Percentiles rank a stretch among this genome's conserved stretches.
phyloP scores from a whole-genome alignment of 2,888 invertebrate genomes.

The Trachelus stipa region DNA sequence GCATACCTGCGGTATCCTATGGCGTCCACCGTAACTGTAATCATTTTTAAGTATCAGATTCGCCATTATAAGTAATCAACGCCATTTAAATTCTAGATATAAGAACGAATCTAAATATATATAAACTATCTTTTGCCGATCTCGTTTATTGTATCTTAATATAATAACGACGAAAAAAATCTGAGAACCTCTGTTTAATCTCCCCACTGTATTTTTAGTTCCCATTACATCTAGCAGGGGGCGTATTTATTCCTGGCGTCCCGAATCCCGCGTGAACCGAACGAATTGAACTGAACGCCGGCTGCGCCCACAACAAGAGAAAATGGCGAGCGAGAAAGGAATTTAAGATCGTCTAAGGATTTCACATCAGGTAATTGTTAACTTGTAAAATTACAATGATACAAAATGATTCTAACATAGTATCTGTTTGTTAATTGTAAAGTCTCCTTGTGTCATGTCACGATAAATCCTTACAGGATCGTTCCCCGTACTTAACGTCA shows the following conservation, averaged over 20 bases:
- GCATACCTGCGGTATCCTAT: neutral
- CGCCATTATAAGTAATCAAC: neutral
- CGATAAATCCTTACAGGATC: neutral
- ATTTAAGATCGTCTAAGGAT: slow-evolving; percentile 4
- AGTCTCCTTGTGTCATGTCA: neutral
- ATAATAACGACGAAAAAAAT: neutral
- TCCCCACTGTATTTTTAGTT: neutral
- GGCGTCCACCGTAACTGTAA: neutral
- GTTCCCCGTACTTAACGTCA: neutral
- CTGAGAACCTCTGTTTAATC: neutral
- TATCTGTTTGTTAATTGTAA: neutral
- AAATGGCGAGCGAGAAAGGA: slow-evolving; percentile 23
- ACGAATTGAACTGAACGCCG: slow-evolving; percentile 37
- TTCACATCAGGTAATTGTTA: neutral
- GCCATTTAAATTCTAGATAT: neutral
- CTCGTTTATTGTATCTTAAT: neutral
- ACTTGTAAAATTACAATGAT: neutral
- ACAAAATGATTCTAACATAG: neutral
- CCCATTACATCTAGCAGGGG: neutral
- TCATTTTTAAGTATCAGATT: neutral
- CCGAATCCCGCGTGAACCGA: slow-evolving; percentile 36
- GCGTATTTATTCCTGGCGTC: neutral
- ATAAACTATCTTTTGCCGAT: neutral
- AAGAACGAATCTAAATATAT: neutral
- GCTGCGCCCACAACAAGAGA: slow-evolving; percentile 35